Evolutionary conservation across 2,113 vertebrate species (phyloP), one percentile per base, ranked within the genome.

Genomic region (Mirounga angustirostris): DNA sequence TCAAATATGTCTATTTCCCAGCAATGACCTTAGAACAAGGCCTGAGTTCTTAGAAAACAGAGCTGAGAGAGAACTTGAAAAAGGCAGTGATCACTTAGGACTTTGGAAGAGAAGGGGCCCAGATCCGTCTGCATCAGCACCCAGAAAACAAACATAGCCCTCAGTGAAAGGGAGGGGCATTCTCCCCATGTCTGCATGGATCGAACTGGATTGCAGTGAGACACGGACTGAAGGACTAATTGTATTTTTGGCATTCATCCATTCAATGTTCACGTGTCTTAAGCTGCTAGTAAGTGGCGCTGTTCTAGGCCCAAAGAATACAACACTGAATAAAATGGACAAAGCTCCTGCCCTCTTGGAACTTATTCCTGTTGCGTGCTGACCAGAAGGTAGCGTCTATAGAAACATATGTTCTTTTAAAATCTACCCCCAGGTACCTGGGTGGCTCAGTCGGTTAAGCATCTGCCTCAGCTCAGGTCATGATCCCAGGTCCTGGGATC

Each of bases 1-100:
- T 96, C 87, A 58, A 33, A 36, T 73, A 73, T 69, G 10, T 95
- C 24, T 69, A 5, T 82, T 97, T 94, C 33, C 40, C 61, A 95
- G 74, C 33, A 86, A 5, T 94, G 79, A 79, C n/a, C 74, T 4
- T 30, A 79, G 67, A 36, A 82, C 18, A 9, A 86, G 26, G 10
- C 24, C 54, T 80, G n/a, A 50, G 58, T 80, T 90, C 80, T 88
- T 81, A 71, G 19, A 90, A 61, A 93, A 92, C 74, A 11, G 33
- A 95, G 40, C 21, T 80, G 52, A 36, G 7, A 46, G 28, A 94
- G 5, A 89, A 90, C 90, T 80, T 92, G 84, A 71, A 88, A 81
- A 95, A 90, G 40, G 18, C 16, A 56, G 21, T 59, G 22, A 58
- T 76, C 21, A 95, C n/a, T 30, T 83, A 83, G 76, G 28, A 91